phyloP scores from a whole-genome alignment of 2,888 invertebrate genomes.

The Siphlonurus alternatus region DNA sequence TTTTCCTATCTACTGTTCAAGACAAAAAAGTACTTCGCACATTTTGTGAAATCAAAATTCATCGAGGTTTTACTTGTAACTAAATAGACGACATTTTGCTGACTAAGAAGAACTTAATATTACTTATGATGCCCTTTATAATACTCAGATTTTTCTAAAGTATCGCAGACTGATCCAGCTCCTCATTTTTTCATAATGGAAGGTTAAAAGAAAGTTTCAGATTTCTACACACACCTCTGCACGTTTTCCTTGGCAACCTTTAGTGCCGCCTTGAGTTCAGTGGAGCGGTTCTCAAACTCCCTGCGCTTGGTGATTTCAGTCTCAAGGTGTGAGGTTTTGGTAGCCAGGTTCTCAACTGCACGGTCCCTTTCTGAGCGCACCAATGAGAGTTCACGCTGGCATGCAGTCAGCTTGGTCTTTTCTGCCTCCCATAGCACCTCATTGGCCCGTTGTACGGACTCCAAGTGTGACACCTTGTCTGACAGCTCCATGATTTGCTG shows the following conservation, averaged over 20 bases:
- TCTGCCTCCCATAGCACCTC: neutral
- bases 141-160: too few species aligned
- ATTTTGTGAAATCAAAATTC: too few species aligned
- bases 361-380: neutral
- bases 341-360: neutral
- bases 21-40: too few species aligned
- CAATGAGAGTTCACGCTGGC: neutral
- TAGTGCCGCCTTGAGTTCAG: neutral
- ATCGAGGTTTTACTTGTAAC: too few species aligned
- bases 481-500: neutral
- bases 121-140: too few species aligned
- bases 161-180: too few species aligned
- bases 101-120: too few species aligned
- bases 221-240: neutral
- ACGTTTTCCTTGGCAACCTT: slow-evolving; percentile 1
- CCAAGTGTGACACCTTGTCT: neutral
- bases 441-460: slow-evolving; percentile 1
- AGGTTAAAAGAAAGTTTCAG: too few species aligned
- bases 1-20: too few species aligned
- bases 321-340: slow-evolving; percentile 5
- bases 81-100: too few species aligned
- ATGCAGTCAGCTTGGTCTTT: neutral
- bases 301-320: slow-evolving; percentile 5
- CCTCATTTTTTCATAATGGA: too few species aligned
- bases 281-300: neutral